Conservation (phyloP, 1,140 invertebrate genomes). For the Cylas formicarius region DNA sequence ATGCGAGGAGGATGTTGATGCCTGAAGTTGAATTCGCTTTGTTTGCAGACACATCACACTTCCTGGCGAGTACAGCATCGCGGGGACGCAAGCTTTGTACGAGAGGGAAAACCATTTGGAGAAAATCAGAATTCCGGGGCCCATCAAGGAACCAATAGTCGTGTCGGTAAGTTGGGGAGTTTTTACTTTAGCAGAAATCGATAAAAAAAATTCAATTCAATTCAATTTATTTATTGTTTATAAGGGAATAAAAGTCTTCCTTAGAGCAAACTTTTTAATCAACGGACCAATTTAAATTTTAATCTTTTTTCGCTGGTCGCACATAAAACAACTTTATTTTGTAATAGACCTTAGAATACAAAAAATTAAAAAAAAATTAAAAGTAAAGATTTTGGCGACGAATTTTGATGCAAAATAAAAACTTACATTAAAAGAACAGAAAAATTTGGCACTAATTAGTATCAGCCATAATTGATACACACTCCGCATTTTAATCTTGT, state of each 20-base stretch:
- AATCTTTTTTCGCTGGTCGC: too few species aligned
- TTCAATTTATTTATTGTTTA: too few species aligned
- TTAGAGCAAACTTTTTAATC: too few species aligned
- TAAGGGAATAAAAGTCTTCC: too few species aligned
- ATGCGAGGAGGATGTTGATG: too few species aligned
- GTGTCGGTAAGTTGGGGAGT: constrained; percentile 62
- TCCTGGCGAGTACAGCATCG: constrained; percentile 74
- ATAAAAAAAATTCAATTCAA: neutral
- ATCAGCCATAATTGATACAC: constrained; percentile 1
- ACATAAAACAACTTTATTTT: too few species aligned
- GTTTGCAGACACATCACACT: constrained; percentile 61
- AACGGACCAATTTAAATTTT: too few species aligned
- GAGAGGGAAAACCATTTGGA: constrained; percentile 75
- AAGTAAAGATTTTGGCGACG: too few species aligned
- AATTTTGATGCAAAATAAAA: constrained; percentile 2
- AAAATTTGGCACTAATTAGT: neutral
- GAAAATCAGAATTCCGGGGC: constrained; percentile 72
- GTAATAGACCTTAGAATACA: too few species aligned
- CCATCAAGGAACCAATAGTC: constrained; percentile 72
- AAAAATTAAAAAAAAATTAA: too few species aligned
- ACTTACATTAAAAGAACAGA: neutral
- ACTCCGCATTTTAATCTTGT: constrained; percentile 17
- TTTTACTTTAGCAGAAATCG: neutral
- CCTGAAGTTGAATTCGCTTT: too few species aligned
- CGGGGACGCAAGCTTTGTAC: constrained; percentile 75